Conservation (phyloP, 2,888 invertebrate species). For the Sesia bembeciformis region DNA sequence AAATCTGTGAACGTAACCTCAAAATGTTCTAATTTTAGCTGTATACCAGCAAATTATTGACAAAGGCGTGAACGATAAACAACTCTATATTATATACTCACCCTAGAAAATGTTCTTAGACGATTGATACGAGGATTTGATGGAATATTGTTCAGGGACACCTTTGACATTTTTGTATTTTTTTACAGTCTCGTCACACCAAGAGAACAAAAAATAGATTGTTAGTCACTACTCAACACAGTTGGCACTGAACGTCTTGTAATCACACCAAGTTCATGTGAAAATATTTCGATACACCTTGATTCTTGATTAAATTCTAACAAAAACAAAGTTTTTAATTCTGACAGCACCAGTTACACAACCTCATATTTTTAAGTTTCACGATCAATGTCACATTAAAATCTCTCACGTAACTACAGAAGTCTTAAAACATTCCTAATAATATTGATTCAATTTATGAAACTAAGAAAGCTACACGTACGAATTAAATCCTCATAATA, state of each 20-base stretch:
- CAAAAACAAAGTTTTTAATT: slow-evolving; percentile 42
- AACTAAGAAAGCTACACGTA: no score
- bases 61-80: background rate
- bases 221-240: slow-evolving; percentile 33
- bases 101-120: slow-evolving; percentile 63
- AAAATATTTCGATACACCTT: slow-evolving; percentile 24
- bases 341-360: slow-evolving; percentile 38
- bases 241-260: slow-evolving; percentile 30
- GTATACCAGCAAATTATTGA: background rate
- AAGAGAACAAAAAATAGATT: slow-evolving; percentile 36
- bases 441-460: no score
- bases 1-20: slow-evolving; percentile 5
- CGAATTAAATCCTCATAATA: background rate
- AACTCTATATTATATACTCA: slow-evolving; percentile 27
- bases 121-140: slow-evolving; percentile 65
- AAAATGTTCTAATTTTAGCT: slow-evolving; percentile 7
- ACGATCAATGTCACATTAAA: background rate
- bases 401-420: no score
- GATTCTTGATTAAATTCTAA: slow-evolving; percentile 25
- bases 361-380: slow-evolving; percentile 25
- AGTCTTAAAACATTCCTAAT: no score
- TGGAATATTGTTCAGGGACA: slow-evolving; percentile 63
- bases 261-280: slow-evolving; percentile 22
- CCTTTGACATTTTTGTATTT: slow-evolving; percentile 56
- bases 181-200: slow-evolving; percentile 19